Conservation (phyloP, 23 tunicate genomes). For the Halocynthia aurantium region DNA sequence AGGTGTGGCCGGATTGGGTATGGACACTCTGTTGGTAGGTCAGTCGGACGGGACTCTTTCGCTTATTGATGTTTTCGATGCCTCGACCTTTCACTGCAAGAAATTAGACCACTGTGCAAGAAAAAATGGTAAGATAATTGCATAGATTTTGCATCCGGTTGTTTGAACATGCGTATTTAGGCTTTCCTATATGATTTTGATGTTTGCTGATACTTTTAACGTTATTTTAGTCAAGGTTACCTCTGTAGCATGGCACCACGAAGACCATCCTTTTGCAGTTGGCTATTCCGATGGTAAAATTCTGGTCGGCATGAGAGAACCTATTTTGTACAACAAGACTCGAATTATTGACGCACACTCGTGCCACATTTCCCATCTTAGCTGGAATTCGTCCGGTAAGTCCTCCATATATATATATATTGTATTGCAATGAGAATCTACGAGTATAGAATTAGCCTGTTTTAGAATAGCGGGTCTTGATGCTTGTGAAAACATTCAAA, state of each 20-base stretch:
- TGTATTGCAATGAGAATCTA: too few relatives aligned
- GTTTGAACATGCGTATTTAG: background rate
- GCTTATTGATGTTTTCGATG: slow-evolving; percentile 71
- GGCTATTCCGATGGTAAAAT: slow-evolving; percentile 93
- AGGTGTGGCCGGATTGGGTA: slow-evolving; percentile 64
- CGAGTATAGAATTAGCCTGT: too few relatives aligned
- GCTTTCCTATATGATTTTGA: background rate
- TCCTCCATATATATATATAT: too few relatives aligned
- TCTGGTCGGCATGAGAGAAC: slow-evolving; percentile 43
- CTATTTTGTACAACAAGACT: slow-evolving; percentile 11
- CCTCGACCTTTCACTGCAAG: slow-evolving; percentile 51
- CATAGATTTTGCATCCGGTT: too few relatives aligned
- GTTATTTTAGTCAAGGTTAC: slow-evolving; percentile 61
- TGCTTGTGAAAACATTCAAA: too few relatives aligned
- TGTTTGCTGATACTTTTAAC: background rate
- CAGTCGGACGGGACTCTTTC: slow-evolving; percentile 46
- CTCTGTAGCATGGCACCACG: slow-evolving; percentile 52
- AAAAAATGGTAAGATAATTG: slow-evolving; percentile 35
- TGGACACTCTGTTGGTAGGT: slow-evolving; percentile 66
- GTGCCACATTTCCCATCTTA: slow-evolving; percentile 3
- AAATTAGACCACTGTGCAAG: slow-evolving; percentile 64
- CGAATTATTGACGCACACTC: slow-evolving; percentile 16
- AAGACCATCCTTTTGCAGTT: slow-evolving; percentile 60
- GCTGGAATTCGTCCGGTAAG: slow-evolving; percentile 17
- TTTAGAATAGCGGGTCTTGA: too few relatives aligned